These are phyloP conservation scores for Gymnogyps californianus DNA, from an alignment of 2,113 vertebrate genomes.

Conservation along the genomic window DNA sequence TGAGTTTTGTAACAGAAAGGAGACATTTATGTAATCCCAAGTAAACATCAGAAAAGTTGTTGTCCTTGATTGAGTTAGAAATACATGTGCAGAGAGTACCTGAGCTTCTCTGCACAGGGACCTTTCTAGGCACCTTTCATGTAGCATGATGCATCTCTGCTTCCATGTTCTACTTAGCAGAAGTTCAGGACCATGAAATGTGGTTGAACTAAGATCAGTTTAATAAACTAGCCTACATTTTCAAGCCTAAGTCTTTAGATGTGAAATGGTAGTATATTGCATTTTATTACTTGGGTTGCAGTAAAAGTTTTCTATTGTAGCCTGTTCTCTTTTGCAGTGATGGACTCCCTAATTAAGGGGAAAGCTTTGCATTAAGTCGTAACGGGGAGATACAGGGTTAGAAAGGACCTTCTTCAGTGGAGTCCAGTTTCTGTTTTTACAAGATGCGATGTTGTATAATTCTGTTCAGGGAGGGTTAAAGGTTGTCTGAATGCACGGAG, in stretches of 20 bases:
- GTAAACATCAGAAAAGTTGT: not conserved
- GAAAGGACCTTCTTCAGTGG: not conserved
- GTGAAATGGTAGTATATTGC: not conserved
- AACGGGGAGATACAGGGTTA: not conserved
- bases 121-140: not conserved
- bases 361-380: not conserved
- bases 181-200: not conserved
- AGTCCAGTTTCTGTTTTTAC: not conserved
- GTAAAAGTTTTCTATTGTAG: not conserved
- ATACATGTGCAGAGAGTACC: rapidly evolving
- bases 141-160: not conserved
- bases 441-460: not conserved
- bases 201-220: not conserved
- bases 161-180: not conserved
- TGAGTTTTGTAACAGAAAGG: not conserved
- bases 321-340: not conserved
- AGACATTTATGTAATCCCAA: not conserved
- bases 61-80: not conserved
- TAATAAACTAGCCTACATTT: not conserved
- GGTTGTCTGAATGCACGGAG: not conserved
- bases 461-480: not conserved
- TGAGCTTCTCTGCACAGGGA: not conserved
- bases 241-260: not conserved
- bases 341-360: not conserved
- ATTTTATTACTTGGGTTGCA: not conserved